A percentile compares a stretch with the other conserved stretches of the same genome.
Conservation (phyloP, 2,113 vertebrate species). For the Sula dactylatra region DNA sequence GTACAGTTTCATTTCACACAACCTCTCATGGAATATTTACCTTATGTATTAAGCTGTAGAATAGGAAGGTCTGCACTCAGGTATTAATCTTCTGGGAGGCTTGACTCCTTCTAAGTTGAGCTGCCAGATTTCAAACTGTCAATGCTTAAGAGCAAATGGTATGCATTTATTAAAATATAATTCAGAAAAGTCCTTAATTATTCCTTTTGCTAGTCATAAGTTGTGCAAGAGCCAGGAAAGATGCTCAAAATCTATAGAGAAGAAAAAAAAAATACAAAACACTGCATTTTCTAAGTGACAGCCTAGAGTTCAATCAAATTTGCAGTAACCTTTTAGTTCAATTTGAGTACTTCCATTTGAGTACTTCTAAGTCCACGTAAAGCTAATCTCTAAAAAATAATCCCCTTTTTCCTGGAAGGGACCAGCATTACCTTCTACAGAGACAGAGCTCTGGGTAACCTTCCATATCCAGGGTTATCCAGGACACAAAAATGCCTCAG, state of each 20-base stretch:
- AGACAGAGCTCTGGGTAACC: neutral
- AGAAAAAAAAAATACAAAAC: neutral
- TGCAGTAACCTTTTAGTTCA: neutral
- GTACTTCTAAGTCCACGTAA: neutral
- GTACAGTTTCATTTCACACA: slow-evolving; percentile 22
- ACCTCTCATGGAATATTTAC: neutral
- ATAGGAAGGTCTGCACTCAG: slow-evolving; percentile 64
- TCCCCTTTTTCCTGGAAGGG: neutral
- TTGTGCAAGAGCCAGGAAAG: neutral
- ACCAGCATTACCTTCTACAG: neutral
- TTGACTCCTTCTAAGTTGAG: neutral
- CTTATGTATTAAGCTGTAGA: slow-evolving; percentile 37
- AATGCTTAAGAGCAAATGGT: neutral
- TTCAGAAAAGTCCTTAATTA: slow-evolving; percentile 32
- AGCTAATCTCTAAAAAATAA: neutral
- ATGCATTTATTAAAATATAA: slow-evolving; percentile 36
- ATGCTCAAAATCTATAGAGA: neutral
- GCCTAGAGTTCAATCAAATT: neutral
- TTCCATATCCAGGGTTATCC: neutral
- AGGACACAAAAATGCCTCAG: neutral
- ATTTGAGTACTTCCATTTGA: neutral
- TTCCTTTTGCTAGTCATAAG: slow-evolving; percentile 42
- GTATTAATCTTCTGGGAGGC: slow-evolving; percentile 31
- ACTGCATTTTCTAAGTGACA: neutral
- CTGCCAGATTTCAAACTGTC: slow-evolving; percentile 23